Evolutionary conservation across 2,888 invertebrate genomes (phyloP).

Genomic region (Diploptera punctata): DNA sequence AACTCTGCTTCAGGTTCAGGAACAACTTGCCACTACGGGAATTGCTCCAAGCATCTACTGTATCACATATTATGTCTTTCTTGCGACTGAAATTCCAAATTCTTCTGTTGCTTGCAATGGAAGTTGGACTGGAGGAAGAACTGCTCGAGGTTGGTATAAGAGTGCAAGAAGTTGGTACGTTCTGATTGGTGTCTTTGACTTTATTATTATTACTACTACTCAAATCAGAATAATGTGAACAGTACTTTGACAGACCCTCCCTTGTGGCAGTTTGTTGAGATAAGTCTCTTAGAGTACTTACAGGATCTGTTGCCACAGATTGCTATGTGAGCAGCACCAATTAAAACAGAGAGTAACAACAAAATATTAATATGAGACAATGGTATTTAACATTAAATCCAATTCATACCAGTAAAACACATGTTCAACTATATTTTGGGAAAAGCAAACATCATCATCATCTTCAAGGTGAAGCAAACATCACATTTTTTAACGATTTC

Average conservation of each 20-base stretch:
- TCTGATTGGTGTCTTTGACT: not conserved
- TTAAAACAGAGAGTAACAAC: slow-evolving; percentile 29
- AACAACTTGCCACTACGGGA: slow-evolving; percentile 49
- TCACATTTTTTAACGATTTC: no score
- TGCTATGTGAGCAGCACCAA: slow-evolving; percentile 38
- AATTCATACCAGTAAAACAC: no score
- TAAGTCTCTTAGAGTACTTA: slow-evolving; percentile 39
- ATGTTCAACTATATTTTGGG: no score
- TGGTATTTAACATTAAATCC: no score
- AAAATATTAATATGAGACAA: not conserved
- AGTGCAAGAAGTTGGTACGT: not conserved
- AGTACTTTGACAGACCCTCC: no score
- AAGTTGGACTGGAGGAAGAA: not conserved
- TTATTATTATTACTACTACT: not conserved
- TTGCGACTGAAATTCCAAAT: slow-evolving; percentile 32
- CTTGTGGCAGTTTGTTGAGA: no score
- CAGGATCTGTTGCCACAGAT: slow-evolving; percentile 41
- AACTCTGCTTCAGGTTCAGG: slow-evolving; percentile 36
- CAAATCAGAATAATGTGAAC: no score
- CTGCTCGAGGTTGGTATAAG: not conserved
- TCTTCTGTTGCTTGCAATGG: slow-evolving; percentile 20
- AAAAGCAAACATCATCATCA: no score
- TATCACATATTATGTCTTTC: slow-evolving; percentile 60
- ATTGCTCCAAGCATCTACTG: slow-evolving; percentile 66
- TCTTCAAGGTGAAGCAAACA: no score